Base-by-base conservation (phyloP, 2,888 invertebrate genomes). In the Schizaphis graminum region DNA sequence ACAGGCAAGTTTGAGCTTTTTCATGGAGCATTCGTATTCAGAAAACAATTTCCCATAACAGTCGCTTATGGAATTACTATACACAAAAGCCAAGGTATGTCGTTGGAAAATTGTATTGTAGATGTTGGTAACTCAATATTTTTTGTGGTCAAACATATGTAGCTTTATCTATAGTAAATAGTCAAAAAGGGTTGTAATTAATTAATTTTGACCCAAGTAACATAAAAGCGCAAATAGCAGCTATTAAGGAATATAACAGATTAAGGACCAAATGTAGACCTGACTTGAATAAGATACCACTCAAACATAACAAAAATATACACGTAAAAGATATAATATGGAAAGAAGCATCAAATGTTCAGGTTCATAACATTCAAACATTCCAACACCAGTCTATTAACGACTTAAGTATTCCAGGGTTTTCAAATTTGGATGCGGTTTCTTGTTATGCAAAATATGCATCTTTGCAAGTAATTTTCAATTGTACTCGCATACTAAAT, bases 361-460 rank as follows among this genome's bases (percentile, higher is more conserved):
- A 49, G 49, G 49, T 49, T 49, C 49, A 49, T 49, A 0, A 49
- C 49, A 49, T 49, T 49, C 49, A 49, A 49, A 8, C 49, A 49
- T 49, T 49, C 49, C 49, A 49, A 49, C 49, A 49, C 49, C 49
- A 49, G 49, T 10, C 49, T 49, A 49, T 49, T 49, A 49, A 10
- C 49, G 49, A 49, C 10, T 49, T 49, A 49, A 49, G 49, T 49
- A 49, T 49, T 10, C 91, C 44, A 86, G 86, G 86, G 3, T 86
- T 86, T 86, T 13, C 49, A 49, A 77, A 61, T 91, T 47, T 10
- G 8, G 91, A 91, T 47, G 91, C 35, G 21, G 91, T 91, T 7
- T 91, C 91, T 5, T 91, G 67, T 84, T 91, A 91, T 77, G 91
- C 91, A 91, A 91, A 91, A n/a, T n/a, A n/a, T 47, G 56, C 77